Evolutionary conservation across 2,888 invertebrate genomes (phyloP).

Genomic region (Lysandra coridon): DNA sequence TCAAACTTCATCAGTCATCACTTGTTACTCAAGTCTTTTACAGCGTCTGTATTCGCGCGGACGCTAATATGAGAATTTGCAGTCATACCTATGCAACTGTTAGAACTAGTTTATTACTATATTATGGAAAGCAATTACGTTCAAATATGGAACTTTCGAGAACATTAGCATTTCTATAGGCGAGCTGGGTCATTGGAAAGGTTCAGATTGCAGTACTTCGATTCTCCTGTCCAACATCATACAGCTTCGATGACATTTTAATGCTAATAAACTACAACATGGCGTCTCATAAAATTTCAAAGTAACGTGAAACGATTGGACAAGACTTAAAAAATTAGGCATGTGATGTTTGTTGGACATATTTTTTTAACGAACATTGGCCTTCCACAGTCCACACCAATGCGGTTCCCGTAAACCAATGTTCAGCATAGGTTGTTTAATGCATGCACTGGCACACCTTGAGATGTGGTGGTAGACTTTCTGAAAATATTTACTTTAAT

Average conservation of each 20-base stretch:
- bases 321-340: too few relatives aligned
- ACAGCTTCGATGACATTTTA: not conserved
- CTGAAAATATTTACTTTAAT: too few relatives aligned
- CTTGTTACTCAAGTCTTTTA: not conserved
- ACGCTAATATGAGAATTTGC: slow-evolving; percentile 5
- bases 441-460: too few relatives aligned
- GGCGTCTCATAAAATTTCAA: too few relatives aligned
- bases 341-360: too few relatives aligned
- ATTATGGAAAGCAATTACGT: slow-evolving; percentile 27
- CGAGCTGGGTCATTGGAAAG: slow-evolving; percentile 35
- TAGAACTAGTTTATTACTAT: slow-evolving; percentile 10
- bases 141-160: slow-evolving; percentile 29
- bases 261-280: too few relatives aligned
- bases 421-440: too few relatives aligned
- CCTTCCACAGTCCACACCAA: too few relatives aligned
- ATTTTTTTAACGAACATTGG: too few relatives aligned
- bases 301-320: too few relatives aligned
- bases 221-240: not conserved
- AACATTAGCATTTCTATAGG: slow-evolving; percentile 34
- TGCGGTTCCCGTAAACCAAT: too few relatives aligned
- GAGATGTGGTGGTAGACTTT: too few relatives aligned
- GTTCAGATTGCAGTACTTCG: slow-evolving; percentile 32
- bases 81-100: slow-evolving; percentile 10
- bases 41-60: not conserved
- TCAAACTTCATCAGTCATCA: not conserved